Conservation (phyloP, 2,113 vertebrate species). For the Platysternon megacephalum region DNA sequence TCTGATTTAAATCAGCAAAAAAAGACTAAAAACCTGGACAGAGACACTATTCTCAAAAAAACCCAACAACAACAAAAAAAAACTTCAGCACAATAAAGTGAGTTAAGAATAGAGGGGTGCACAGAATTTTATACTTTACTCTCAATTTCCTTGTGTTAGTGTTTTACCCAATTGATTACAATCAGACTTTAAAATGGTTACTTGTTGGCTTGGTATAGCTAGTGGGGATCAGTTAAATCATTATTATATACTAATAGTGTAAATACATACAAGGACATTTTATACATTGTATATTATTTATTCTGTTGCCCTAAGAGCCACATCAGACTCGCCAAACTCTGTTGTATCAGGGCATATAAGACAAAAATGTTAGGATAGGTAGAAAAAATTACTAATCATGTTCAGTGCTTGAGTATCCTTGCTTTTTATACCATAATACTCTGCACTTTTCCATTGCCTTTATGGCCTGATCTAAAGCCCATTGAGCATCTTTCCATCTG, state of each 20-base stretch:
- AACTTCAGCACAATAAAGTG: background rate
- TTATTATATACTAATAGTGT: background rate
- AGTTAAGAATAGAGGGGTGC: background rate
- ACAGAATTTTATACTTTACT: conserved; percentile 3
- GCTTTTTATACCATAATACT: background rate
- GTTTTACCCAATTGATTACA: conserved; percentile 24
- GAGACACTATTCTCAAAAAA: background rate
- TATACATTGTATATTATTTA: background rate
- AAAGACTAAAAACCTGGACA: background rate
- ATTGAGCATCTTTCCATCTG: background rate
- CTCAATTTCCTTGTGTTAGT: background rate
- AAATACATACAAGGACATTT: background rate
- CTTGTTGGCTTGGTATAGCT: background rate
- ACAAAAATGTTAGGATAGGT: conserved; percentile 4
- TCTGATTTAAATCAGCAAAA: background rate
- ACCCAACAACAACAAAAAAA: too few species aligned
- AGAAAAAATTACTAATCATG: background rate
- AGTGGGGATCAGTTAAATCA: background rate
- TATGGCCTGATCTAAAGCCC: background rate
- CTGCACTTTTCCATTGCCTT: background rate
- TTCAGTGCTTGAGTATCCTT: background rate
- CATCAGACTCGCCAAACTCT: background rate
- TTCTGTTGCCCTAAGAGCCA: background rate
- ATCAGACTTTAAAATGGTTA: conserved; percentile 7
- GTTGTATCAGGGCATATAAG: background rate